Evolutionary conservation across 2,113 vertebrate genomes (phyloP).

Genomic region (Calyptomena viridis): DNA sequence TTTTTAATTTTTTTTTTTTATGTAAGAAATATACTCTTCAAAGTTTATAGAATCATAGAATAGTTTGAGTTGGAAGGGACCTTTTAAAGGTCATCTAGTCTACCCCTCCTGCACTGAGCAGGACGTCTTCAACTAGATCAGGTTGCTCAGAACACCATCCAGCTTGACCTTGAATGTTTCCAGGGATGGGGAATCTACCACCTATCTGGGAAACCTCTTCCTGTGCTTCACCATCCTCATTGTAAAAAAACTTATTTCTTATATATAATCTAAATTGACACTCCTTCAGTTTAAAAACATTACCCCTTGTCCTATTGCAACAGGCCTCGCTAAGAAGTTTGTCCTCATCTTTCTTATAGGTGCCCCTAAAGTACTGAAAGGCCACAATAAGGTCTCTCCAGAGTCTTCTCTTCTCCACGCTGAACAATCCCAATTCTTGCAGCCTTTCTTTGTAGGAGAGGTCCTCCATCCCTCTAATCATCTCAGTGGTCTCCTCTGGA

Average conservation of each 20-base stretch:
- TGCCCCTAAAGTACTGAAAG: not conserved
- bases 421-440: not conserved
- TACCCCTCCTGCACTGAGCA: not conserved
- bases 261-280: not conserved
- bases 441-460: not conserved
- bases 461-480: not conserved
- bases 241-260: not conserved
- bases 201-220: not conserved
- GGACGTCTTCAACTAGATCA: not conserved
- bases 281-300: not conserved
- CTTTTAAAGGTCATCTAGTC: not conserved
- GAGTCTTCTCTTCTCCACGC: not conserved
- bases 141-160: not conserved
- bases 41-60: not conserved
- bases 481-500: not conserved
- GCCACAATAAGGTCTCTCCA: not conserved
- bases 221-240: not conserved
- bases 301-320: not conserved
- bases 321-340: not conserved
- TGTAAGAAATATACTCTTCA: not conserved
- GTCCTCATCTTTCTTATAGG: not conserved
- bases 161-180: not conserved
- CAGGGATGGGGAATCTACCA: not conserved
- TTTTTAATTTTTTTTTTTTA: not conserved
- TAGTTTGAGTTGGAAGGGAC: not conserved